These are phyloP conservation scores for Diarsia rubi DNA, from an alignment of 2,888 invertebrate genomes.

Conservation along the genomic window DNA sequence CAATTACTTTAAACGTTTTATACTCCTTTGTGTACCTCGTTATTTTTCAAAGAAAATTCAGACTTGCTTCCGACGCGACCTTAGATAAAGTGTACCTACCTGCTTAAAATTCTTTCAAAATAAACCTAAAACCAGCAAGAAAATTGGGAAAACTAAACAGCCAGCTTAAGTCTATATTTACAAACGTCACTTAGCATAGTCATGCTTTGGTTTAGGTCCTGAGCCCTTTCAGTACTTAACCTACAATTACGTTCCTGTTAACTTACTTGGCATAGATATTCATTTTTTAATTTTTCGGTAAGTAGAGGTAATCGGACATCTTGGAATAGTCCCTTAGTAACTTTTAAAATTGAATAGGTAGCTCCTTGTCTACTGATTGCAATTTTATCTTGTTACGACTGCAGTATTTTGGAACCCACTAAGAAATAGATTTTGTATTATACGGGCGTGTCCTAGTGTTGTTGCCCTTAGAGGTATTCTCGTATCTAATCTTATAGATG, in stretches of 20 bases:
- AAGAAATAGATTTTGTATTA: too few relatives aligned
- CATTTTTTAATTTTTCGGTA: too few relatives aligned
- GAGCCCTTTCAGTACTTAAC: too few relatives aligned
- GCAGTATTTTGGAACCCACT: too few relatives aligned
- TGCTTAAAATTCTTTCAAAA: slow-evolving; percentile 32
- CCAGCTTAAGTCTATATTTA: neutral
- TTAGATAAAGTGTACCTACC: neutral
- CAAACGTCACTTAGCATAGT: neutral
- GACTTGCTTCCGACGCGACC: neutral
- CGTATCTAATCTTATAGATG: neutral
- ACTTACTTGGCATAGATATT: too few relatives aligned
- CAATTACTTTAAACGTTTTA: neutral
- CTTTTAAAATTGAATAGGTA: too few relatives aligned
- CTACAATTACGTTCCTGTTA: too few relatives aligned
- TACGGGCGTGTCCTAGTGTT: too few relatives aligned
- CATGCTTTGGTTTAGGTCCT: neutral
- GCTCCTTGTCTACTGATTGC: too few relatives aligned
- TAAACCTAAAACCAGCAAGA: slow-evolving; percentile 10
- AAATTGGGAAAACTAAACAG: slow-evolving; percentile 21
- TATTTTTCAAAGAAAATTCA: neutral
- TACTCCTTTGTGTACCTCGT: neutral
- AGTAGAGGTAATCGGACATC: too few relatives aligned
- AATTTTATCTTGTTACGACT: too few relatives aligned
- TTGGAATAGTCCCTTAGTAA: too few relatives aligned
- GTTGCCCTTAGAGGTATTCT: neutral